phyloP scores from a whole-genome alignment of 2,113 vertebrate species.

The Tyto alba region DNA sequence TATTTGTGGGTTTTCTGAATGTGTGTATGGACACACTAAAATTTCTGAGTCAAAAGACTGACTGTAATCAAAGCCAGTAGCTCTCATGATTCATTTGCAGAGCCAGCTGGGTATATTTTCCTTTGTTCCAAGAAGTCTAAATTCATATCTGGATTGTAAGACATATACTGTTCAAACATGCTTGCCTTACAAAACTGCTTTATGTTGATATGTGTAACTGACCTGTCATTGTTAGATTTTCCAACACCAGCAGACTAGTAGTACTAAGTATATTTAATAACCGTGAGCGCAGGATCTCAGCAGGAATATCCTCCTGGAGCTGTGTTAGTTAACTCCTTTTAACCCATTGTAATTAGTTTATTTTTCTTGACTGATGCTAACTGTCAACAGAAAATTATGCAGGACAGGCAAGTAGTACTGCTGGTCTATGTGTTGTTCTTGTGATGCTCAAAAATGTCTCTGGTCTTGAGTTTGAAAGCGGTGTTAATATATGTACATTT shows the following conservation, averaged over 20 bases:
- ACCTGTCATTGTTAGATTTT: neutral
- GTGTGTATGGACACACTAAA: neutral
- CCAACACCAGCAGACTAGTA: neutral
- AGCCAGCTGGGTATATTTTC: neutral
- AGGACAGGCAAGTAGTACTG: neutral
- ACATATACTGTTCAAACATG: neutral
- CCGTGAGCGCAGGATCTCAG: neutral
- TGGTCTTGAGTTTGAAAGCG: neutral
- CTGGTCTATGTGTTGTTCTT: neutral
- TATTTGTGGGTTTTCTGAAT: neutral
- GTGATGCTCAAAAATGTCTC: neutral
- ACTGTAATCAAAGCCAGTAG: neutral
- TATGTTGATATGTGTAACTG: neutral
- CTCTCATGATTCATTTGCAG: neutral
- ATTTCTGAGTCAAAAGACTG: neutral
- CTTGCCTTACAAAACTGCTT: neutral
- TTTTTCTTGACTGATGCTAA: neutral
- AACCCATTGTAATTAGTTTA: neutral
- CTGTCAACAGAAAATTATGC: neutral
- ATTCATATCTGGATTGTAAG: neutral
- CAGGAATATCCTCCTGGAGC: neutral
- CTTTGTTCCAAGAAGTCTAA: neutral
- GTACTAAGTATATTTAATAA: neutral
- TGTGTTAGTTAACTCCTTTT: neutral
- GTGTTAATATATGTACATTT: neutral